Base-by-base conservation (phyloP, 2,113 vertebrate species). In the Propithecus coquereli region DNA sequence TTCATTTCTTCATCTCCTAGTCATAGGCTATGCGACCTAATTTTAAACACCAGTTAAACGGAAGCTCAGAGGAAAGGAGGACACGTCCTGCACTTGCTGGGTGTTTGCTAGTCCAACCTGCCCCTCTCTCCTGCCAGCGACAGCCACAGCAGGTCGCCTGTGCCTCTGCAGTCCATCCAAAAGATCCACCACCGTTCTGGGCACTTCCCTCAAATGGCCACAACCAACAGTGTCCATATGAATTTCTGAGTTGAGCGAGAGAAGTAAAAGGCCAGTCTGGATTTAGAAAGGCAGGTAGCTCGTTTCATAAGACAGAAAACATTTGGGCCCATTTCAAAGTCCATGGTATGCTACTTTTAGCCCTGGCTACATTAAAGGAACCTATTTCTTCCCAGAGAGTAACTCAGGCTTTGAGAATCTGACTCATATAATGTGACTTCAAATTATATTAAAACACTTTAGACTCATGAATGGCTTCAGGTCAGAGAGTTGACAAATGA, bases 371-470 rank as follows among this genome's bases (percentile, higher is more conserved):
- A 40, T 94, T 73, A 91, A 89, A 77, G 8, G 66, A 82, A 65
- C 6, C 40, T 81, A 45, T 76, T 83, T 95, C 50, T 52, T 71
- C 65, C 68, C 14, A 54, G 37, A 83, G 32, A 84, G 20, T 45
- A 92, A 86, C 32, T 83, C 66, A 65, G 45, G 27, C 47, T 25
- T 54, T 17, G 59, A 27, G 52, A 83, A 82, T 81, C 52, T 94
- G 40, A 37, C 70, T 89, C 61, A 50, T 5, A 14, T 40, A 45
- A 88, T 14, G 27, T 90, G 45, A 73, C 50, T 81, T 92, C 61
- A 79, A 50, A 34, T 94, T 66, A 45, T 74, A 68, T 87, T 93
- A 87, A 94, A 83, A 59, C 81, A n/a, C 57, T 77, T 89, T 50
- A 59, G 59, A 47, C 11, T 76, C 80, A 34, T 65, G 11, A n/a